Base-by-base conservation (phyloP, 2,888 invertebrate species). In the Podabrus alpinus region DNA sequence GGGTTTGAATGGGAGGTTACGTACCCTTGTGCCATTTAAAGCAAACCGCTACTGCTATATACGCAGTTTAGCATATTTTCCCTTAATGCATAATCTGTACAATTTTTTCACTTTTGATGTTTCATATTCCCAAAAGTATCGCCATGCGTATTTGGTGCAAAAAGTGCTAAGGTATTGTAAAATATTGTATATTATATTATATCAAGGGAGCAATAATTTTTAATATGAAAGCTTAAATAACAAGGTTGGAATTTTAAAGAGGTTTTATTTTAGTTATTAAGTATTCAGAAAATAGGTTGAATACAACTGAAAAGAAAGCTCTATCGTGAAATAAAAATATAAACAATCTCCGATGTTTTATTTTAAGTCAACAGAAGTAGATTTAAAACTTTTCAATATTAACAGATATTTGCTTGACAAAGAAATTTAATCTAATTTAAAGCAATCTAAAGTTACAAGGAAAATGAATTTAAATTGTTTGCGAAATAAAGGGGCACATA, bases 111-210 rank as follows among this genome's bases (percentile, higher is more conserved):
- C 59, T 69, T 59, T 15, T 17, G 64, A 17, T 21, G 67, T 68
- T n/a, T 29, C 21, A 66, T 73, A 69, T 73, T 72, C 75, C 72
- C 75, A 11, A 21, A 72, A 68, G 72, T 19, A 72, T 68, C 60
- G 29, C 68, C 59, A 19, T 59, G 69, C 64, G 71, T 71, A 66
- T 68, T 69, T 66, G 59, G 64, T 62, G 59, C 75, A 25, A 71
- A 73, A 73, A 71, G 76, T 76, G 73, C 76, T 71, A 76, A 76
- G 73, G 76, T 73, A 67, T 73, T 60, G 73, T 69, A 69, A 68
- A 76, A 68, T 76, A 73, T 76, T 73, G 71, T 76, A 73, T 76
- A 76, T 73, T 76, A 73, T 73, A 76, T 71, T 73, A 69, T 71
- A 71, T 68, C 76, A 45, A 29, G 76, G 73, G 76, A 76, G 68